Evolutionary conservation across 1,140 invertebrate genomes (phyloP).

Genomic region (Drosophila prosaltans): DNA sequence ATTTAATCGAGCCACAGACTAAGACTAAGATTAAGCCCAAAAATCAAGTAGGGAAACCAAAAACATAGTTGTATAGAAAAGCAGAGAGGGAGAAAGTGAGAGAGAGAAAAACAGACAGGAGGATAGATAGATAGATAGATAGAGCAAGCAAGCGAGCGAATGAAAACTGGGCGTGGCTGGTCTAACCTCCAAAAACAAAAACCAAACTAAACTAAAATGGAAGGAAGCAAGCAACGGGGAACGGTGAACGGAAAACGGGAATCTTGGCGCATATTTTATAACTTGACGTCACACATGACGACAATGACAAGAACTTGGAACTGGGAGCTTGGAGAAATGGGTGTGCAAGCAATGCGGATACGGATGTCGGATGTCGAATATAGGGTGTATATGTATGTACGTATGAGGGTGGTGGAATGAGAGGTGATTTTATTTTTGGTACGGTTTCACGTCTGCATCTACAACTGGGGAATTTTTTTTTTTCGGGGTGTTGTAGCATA

Average conservation of each 20-base stretch:
- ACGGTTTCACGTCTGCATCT: not conserved
- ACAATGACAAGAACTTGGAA: slow-evolving; percentile 38
- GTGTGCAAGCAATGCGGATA: not conserved
- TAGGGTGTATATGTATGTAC: not conserved
- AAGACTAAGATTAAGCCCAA: not conserved
- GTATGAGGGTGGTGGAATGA: not conserved
- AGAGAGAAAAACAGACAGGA: slow-evolving; percentile 18
- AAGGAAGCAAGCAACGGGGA: not conserved
- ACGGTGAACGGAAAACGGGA: slow-evolving; percentile 14
- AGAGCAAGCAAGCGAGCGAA: not conserved
- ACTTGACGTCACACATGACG: slow-evolving; percentile 68
- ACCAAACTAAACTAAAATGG: slow-evolving; percentile 49
- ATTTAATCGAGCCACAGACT: slow-evolving; percentile 35
- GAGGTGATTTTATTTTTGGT: not conserved
- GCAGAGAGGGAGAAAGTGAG: not conserved
- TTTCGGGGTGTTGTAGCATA: slow-evolving; percentile 16
- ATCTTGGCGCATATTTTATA: slow-evolving; percentile 76
- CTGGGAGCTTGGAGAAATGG: not conserved
- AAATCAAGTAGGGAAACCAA: not conserved
- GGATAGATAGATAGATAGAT: slow-evolving; percentile 5
- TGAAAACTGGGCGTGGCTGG: slow-evolving; percentile 51
- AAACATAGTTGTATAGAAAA: not conserved
- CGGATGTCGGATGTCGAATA: not conserved
- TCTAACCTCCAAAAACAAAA: slow-evolving; percentile 13
- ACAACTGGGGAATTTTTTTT: slow-evolving; percentile 1